Base-by-base conservation (phyloP, 1,140 invertebrate genomes). In the Ceratina australensis region DNA sequence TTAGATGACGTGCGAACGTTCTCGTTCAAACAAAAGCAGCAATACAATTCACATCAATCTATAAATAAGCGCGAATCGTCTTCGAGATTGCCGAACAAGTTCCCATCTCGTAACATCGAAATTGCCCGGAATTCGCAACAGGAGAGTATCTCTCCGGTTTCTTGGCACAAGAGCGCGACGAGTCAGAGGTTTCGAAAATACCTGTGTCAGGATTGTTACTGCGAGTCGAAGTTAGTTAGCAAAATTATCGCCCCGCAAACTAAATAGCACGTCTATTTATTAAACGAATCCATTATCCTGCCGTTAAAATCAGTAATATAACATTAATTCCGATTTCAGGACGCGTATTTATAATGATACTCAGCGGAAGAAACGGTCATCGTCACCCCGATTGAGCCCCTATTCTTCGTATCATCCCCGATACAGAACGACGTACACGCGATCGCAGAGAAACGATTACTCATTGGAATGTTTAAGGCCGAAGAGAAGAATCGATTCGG, bases 191-290 rank as follows among this genome's bases (percentile, higher is more conserved):
- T 16, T 13, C 33, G 16, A 15, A 59, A 59, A 20, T 59, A 8
- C 18, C 22, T 2, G 42, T 61, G 47, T 24, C 8, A 33, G 13
- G 69, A 26, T 26, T 71, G 65, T 47, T 47, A 22, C 52, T 61
- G 56, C 26, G 16, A 60, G 20, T 0, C 26, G 26, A 75, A 71
- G 57, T 71, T 26, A 71, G 64, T 68, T 68, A 59, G 33, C 33
- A 42, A 42, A 42, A 10, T 42, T 0, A 7, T 20, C 18, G 16
- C n/a, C n/a, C 33, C 8, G 33, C 10, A 42, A 42, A 42, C 33
- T 42, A 42, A 42, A 42, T 42, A 42, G 33, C 10, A 33, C n/a
- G n/a, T n/a, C n/a, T n/a, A n/a, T n/a, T n/a, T n/a, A n/a, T n/a
- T n/a, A n/a, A n/a, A n/a, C n/a, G n/a, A n/a, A n/a, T n/a, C n/a